Percentiles rank a stretch among this genome's conserved stretches.
Conservation (phyloP, 2,888 invertebrate genomes). For the Allolobophora icterica region DNA sequence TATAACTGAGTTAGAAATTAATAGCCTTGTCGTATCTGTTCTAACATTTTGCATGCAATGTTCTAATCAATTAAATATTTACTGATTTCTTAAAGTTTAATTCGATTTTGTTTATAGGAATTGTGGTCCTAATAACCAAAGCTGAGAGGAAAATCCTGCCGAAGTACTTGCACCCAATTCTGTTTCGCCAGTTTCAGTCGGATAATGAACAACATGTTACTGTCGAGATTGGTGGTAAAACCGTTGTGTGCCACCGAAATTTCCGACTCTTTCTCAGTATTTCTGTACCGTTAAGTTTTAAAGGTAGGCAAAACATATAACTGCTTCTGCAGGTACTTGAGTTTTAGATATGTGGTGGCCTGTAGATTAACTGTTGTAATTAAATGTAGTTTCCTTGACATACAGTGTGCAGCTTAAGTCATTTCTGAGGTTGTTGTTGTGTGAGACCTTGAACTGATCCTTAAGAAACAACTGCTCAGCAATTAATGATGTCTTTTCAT, state of each 20-base stretch:
- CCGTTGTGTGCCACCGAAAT: background rate
- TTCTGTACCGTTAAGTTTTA: background rate
- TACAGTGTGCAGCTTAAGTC: too few species aligned
- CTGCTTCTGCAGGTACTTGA: background rate
- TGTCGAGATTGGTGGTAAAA: constrained; percentile 18
- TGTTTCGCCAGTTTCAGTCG: background rate
- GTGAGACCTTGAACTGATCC: too few species aligned
- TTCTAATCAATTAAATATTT: background rate
- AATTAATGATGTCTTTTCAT: background rate
- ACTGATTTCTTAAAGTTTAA: background rate
- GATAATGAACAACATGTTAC: background rate
- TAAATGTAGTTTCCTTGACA: background rate
- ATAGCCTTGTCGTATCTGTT: background rate
- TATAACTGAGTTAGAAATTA: background rate
- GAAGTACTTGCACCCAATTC: constrained; percentile 15
- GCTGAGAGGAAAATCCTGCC: background rate
- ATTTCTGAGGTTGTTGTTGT: background rate
- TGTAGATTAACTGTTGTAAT: too few species aligned
- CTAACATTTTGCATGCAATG: background rate
- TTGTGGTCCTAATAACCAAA: background rate
- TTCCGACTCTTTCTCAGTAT: constrained; percentile 12
- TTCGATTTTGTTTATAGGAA: background rate
- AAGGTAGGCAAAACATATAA: background rate
- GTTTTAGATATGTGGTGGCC: background rate
- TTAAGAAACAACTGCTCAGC: background rate